Conservation (phyloP, 2,797 vertebrate species). For the Lateolabrax maculatus region DNA sequence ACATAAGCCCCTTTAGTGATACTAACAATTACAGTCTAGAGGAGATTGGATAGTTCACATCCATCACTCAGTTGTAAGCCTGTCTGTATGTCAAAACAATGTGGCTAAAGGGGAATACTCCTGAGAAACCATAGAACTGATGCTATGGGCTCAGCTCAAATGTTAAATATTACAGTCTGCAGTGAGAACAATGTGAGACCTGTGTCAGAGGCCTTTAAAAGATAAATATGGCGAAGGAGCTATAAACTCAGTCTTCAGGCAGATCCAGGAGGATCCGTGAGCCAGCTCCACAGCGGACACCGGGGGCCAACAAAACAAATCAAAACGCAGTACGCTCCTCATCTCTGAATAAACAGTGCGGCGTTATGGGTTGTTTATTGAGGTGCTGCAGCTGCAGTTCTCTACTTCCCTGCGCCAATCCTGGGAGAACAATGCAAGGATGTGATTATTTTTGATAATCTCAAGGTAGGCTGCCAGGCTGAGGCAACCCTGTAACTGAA, state of each 20-base stretch:
- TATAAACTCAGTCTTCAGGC: slow-evolving; percentile 36
- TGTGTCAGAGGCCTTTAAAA: slow-evolving; percentile 17
- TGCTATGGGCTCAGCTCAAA: slow-evolving; percentile 29
- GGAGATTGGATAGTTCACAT: slow-evolving; percentile 22
- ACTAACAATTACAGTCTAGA: slow-evolving; percentile 27
- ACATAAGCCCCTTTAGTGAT: slow-evolving; percentile 21
- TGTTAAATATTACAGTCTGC: slow-evolving; percentile 35
- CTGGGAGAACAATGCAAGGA: slow-evolving; percentile 68
- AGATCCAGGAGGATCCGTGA: slow-evolving; percentile 24
- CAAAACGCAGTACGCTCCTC: slow-evolving; percentile 15
- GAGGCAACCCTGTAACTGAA: slow-evolving; percentile 32
- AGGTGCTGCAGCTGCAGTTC: slow-evolving; percentile 44
- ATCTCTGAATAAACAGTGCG: slow-evolving; percentile 32
- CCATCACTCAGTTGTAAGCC: slow-evolving; percentile 19
- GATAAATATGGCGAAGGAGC: slow-evolving; percentile 41
- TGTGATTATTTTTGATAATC: slow-evolving; percentile 69
- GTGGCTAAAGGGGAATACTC: slow-evolving; percentile 10
- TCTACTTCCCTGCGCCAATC: slow-evolving; percentile 45
- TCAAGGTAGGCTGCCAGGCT: slow-evolving; percentile 55
- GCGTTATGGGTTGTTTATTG: slow-evolving; percentile 52
- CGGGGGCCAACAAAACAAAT: slow-evolving; percentile 37
- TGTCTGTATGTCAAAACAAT: slow-evolving; percentile 50
- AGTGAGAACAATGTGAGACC: slow-evolving; percentile 36
- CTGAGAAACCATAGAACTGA: slow-evolving; percentile 17
- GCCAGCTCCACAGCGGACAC: slow-evolving; percentile 8